Evolutionary conservation across 2,888 invertebrate genomes (phyloP).

Genomic region (Cheilosia soror): DNA sequence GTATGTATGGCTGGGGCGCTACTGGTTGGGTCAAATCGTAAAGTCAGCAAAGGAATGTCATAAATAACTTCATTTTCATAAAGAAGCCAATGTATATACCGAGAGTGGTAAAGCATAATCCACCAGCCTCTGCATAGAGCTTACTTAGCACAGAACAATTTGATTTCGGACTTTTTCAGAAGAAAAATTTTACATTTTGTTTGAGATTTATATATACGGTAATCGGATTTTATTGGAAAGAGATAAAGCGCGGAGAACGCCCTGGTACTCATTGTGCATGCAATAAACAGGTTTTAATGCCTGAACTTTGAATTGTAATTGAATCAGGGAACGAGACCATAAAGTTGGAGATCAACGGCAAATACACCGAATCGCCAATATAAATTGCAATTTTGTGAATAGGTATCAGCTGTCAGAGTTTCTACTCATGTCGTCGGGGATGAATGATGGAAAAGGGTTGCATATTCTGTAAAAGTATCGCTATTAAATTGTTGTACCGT

Average conservation of each 20-base stretch:
- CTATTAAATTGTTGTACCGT: too few relatives aligned
- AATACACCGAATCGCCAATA: neutral
- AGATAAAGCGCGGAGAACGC: conserved; percentile 30
- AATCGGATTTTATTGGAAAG: conserved; percentile 42
- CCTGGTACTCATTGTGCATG: conserved; percentile 3
- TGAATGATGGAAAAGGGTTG: too few relatives aligned
- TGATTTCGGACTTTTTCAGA: conserved; percentile 19
- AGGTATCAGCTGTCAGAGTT: neutral
- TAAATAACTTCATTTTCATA: conserved; percentile 60
- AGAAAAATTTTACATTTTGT: conserved; percentile 5
- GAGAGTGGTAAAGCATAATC: neutral
- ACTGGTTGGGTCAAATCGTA: conserved; percentile 47
- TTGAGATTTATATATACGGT: conserved; percentile 23
- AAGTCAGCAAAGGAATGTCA: conserved; percentile 50
- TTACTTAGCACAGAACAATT: conserved; percentile 13
- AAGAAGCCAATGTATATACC: conserved; percentile 14
- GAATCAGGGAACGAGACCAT: neutral
- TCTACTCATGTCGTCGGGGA: too few relatives aligned
- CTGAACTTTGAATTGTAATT: neutral
- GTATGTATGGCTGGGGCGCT: conserved; percentile 3
- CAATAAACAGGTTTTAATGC: conserved; percentile 22
- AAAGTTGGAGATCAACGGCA: neutral
- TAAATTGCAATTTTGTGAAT: neutral
- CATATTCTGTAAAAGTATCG: too few relatives aligned
- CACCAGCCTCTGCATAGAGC: conserved; percentile 11